phyloP scores from a whole-genome alignment of 1,140 invertebrate species.

The Hycleus phaleratus region DNA sequence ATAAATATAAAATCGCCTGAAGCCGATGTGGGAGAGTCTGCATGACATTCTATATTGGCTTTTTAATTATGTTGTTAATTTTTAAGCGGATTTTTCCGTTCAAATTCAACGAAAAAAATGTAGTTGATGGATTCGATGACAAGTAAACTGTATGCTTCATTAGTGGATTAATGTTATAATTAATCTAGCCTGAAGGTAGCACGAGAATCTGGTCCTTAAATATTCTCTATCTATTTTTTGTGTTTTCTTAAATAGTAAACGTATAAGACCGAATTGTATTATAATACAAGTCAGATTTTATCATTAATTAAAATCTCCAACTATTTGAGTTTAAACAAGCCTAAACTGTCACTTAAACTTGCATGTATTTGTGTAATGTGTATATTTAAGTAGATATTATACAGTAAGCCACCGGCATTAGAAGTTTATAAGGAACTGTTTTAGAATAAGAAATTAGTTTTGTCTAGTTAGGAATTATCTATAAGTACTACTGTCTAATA shows the following conservation, averaged over 20 bases:
- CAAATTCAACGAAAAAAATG: too few species aligned
- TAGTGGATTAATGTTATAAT: conserved; percentile 12
- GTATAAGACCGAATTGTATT: conserved; percentile 6
- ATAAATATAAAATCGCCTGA: too few species aligned
- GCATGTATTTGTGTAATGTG: conserved; percentile 28
- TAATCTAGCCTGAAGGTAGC: conserved; percentile 1
- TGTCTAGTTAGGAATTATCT: neutral
- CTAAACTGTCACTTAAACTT: conserved; percentile 26
- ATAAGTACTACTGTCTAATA: too few species aligned
- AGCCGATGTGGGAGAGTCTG: too few species aligned
- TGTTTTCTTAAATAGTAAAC: too few species aligned
- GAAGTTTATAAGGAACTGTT: neutral
- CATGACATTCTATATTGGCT: too few species aligned
- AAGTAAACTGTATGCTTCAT: conserved; percentile 3
- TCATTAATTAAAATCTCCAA: conserved; percentile 26
- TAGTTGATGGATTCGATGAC: too few species aligned
- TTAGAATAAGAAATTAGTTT: conserved; percentile 19
- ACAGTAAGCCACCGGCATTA: conserved; percentile 25
- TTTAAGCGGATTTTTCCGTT: too few species aligned
- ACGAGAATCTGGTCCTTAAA: conserved; percentile 1
- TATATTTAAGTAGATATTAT: conserved; percentile 27
- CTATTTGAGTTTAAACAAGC: conserved; percentile 26
- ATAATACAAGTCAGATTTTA: conserved; percentile 8
- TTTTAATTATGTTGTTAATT: too few species aligned
- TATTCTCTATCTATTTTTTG: too few species aligned